A percentile compares a stretch with the other conserved stretches of the same genome.
phyloP scores from a whole-genome alignment of 2,797 vertebrate genomes.

The Takifugu rubripes region DNA sequence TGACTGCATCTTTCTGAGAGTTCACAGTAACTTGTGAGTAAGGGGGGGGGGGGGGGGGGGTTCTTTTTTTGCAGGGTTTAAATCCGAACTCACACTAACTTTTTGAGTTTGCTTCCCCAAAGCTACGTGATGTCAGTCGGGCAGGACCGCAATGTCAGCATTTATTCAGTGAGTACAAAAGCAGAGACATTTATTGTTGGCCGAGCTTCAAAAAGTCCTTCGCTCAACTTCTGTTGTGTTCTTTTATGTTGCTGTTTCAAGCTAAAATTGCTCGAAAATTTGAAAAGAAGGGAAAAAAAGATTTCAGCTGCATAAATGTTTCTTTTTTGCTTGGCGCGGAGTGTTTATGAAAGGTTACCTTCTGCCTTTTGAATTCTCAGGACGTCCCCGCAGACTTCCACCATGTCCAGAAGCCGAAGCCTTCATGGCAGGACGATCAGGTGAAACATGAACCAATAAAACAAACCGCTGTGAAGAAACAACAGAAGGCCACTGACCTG shows the following conservation, averaged over 20 bases:
- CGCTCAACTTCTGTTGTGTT: slow-evolving; percentile 43
- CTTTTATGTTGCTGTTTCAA: slow-evolving; percentile 12
- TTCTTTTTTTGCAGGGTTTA: slow-evolving; percentile 3
- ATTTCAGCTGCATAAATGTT: too few species aligned
- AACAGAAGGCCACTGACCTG: too few species aligned
- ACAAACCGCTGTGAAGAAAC: neutral
- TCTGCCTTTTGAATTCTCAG: slow-evolving; percentile 44
- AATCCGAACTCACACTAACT: slow-evolving; percentile 25
- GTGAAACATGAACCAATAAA: slow-evolving; percentile 58
- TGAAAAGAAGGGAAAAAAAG: too few species aligned
- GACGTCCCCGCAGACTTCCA: slow-evolving; percentile 59
- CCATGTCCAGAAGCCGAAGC: slow-evolving; percentile 67
- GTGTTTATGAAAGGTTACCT: neutral
- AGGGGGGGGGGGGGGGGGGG: slow-evolving; percentile 23
- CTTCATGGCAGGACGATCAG: slow-evolving; percentile 75
- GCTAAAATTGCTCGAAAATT: neutral
- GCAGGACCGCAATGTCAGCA: slow-evolving; percentile 77
- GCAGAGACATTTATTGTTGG: slow-evolving; percentile 23
- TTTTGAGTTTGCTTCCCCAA: slow-evolving; percentile 18
- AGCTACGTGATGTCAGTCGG: slow-evolving; percentile 76
- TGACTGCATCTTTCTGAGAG: slow-evolving; percentile 73
- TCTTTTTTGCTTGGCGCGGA: too few species aligned
- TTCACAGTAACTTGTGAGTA: slow-evolving; percentile 77
- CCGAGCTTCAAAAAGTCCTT: slow-evolving; percentile 42
- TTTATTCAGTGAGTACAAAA: slow-evolving; percentile 76